phyloP scores from a whole-genome alignment of 2,888 invertebrate genomes.

The Petrolisthes manimaculis region DNA sequence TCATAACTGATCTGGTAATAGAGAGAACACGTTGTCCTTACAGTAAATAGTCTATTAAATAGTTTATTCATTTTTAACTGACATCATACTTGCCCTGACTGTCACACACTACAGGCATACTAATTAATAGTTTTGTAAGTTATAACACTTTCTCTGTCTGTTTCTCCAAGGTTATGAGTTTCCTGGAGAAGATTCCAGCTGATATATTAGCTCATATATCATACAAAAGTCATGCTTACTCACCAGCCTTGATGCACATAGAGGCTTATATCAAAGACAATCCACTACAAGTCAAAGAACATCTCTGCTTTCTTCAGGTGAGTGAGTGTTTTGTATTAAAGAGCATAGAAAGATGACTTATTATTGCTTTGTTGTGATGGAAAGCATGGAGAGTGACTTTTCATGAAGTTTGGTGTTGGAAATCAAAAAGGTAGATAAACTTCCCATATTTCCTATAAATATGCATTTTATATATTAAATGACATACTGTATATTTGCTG shows the following conservation, averaged over 20 bases:
- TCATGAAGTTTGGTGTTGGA: too few relatives aligned
- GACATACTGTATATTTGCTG: background rate
- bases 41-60: too few relatives aligned
- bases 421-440: background rate
- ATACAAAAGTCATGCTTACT: conserved; percentile 71
- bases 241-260: conserved; percentile 71
- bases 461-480: background rate
- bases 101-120: background rate
- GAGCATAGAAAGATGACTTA: too few relatives aligned
- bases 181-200: conserved; percentile 69
- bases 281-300: conserved; percentile 68
- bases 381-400: too few relatives aligned
- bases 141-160: conserved; percentile 69
- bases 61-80: too few relatives aligned
- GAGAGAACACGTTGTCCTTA: background rate
- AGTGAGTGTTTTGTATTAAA: too few relatives aligned
- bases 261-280: conserved; percentile 70
- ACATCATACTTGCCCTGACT: too few relatives aligned
- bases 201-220: conserved; percentile 71
- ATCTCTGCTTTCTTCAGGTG: conserved; percentile 71
- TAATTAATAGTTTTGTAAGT: background rate
- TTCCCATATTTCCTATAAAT: background rate
- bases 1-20: too few relatives aligned
- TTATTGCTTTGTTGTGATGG: too few relatives aligned
- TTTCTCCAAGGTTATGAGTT: conserved; percentile 68